A percentile compares a stretch with the other conserved stretches of the same genome.
Conservation (phyloP, 2,113 vertebrate species). For the Hystrix cristata region DNA sequence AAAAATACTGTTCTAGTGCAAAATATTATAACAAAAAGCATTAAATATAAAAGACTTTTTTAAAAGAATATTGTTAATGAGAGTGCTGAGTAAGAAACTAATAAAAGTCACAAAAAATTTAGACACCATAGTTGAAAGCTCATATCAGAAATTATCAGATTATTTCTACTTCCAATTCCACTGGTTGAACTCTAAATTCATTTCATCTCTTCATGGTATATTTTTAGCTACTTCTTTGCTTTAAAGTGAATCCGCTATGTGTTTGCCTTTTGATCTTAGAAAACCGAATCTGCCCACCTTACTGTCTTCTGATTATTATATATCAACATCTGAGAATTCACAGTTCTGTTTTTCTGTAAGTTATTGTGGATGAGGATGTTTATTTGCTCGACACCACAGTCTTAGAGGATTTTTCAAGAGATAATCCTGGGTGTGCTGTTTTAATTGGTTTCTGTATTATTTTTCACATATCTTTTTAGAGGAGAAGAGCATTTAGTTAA, state of each 20-base stretch:
- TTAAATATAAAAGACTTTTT: constrained; percentile 25
- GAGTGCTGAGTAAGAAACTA: background rate
- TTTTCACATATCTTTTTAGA: constrained; percentile 25
- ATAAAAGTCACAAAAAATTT: constrained; percentile 29
- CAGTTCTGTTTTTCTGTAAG: constrained; percentile 24
- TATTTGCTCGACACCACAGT: background rate
- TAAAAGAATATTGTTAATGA: constrained; percentile 6
- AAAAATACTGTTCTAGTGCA: background rate
- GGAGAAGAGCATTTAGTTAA: background rate
- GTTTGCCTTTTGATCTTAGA: constrained; percentile 45
- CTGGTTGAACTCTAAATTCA: background rate
- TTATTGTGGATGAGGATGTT: background rate
- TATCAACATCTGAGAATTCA: background rate
- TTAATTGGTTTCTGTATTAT: background rate
- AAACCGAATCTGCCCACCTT: constrained; percentile 2
- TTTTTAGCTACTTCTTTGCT: background rate
- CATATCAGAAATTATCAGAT: constrained; percentile 28
- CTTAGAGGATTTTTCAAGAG: background rate
- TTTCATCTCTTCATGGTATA: background rate
- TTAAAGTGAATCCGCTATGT: background rate
- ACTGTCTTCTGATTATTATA: background rate
- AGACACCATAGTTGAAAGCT: background rate
- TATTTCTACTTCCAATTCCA: constrained; percentile 21
- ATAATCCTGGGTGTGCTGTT: background rate
- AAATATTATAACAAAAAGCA: background rate